Evolutionary conservation across 2,113 vertebrate species (phyloP).

Genomic region (Nycticryphes semicollaris): DNA sequence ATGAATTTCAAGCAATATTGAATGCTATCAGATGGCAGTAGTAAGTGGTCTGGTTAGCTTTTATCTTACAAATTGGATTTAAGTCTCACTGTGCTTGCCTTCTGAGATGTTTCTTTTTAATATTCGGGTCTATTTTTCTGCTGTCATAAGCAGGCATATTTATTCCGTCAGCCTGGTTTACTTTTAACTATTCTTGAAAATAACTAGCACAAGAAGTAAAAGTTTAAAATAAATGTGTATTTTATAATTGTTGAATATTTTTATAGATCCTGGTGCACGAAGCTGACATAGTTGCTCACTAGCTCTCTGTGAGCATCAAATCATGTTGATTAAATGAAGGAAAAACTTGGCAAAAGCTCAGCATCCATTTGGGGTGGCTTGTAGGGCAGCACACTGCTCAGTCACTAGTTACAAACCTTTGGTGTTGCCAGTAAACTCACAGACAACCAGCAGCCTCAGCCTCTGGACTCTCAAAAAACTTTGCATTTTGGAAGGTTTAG

Average conservation of each 20-base stretch:
- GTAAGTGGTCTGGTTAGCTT: conserved; percentile 33
- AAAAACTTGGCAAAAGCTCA: neutral
- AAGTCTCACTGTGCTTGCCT: conserved; percentile 14
- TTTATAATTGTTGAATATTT: neutral
- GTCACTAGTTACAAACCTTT: neutral
- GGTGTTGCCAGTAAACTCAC: neutral
- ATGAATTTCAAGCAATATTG: conserved; percentile 34
- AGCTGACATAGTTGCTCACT: neutral
- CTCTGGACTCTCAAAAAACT: neutral
- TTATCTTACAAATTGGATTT: conserved; percentile 58
- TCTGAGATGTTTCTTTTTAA: conserved; percentile 31
- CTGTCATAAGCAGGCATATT: neutral
- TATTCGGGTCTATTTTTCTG: conserved; percentile 46
- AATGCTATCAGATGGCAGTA: conserved; percentile 46
- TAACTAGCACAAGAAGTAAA: neutral
- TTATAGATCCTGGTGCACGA: neutral
- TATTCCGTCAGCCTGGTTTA: neutral
- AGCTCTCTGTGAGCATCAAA: neutral
- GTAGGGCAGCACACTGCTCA: neutral
- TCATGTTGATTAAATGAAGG: neutral
- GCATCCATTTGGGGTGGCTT: neutral
- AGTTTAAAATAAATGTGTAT: neutral
- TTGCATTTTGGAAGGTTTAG: neutral
- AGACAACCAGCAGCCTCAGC: neutral
- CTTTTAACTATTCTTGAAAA: neutral